Conservation (phyloP, 2,113 vertebrate genomes). For the Riparia riparia region DNA sequence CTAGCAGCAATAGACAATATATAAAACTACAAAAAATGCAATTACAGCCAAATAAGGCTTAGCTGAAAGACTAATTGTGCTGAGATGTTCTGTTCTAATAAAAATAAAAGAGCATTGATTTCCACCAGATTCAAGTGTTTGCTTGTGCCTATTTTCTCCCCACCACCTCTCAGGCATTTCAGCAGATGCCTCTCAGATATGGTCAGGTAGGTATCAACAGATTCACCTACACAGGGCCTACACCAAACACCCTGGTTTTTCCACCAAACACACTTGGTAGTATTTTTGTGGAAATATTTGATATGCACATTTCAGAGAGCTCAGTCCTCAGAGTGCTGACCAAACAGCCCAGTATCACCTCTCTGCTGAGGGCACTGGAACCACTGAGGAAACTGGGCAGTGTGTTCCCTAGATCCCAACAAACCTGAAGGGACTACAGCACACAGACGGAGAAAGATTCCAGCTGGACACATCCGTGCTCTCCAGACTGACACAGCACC, state of each 20-base stretch:
- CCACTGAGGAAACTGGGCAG: neutral
- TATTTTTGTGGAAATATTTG: neutral
- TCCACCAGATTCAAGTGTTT: neutral
- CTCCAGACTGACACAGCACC: neutral
- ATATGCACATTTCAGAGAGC: neutral
- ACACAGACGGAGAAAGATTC: neutral
- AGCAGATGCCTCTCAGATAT: neutral
- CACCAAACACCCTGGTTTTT: neutral
- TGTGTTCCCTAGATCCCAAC: neutral
- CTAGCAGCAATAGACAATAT: neutral
- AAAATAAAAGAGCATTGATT: neutral
- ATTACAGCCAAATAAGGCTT: neutral
- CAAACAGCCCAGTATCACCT: neutral
- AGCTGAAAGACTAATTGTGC: neutral
- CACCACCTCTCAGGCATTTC: neutral
- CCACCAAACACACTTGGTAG: neutral
- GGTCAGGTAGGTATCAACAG: neutral
- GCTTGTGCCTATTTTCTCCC: neutral
- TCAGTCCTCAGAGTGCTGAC: neutral
- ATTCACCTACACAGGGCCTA: neutral
- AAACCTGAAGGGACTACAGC: neutral
- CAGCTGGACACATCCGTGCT: accelerated
- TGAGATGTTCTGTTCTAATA: neutral
- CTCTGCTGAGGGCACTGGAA: neutral
- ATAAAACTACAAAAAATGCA: neutral